Evolutionary conservation across 2,888 invertebrate genomes (phyloP).

Genomic region (Pogonocherus hispidulus): DNA sequence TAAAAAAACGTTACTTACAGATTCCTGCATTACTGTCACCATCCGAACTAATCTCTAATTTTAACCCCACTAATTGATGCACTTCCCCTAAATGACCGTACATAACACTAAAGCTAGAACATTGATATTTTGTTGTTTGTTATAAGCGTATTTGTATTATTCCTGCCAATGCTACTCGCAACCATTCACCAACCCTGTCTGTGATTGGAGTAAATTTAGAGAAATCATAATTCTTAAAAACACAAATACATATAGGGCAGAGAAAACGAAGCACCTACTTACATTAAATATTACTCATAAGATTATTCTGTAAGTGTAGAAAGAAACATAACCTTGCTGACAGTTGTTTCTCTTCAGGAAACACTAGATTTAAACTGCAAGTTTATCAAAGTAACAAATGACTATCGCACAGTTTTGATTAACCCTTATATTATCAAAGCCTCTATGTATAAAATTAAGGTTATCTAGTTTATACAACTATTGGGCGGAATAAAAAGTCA

Average conservation of each 20-base stretch:
- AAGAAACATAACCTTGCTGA: background rate
- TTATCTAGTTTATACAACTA: conserved; percentile 23
- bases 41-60: background rate
- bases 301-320: background rate
- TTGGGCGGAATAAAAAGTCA: conserved; percentile 28
- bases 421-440: conserved; percentile 5
- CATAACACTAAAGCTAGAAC: conserved; percentile 29
- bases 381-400: background rate
- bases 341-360: too few relatives aligned
- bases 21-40: background rate
- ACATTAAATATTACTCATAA: background rate
- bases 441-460: conserved; percentile 25
- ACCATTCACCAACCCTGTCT: conserved; percentile 18
- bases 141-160: conserved; percentile 30
- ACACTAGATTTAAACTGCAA: too few relatives aligned
- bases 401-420: background rate
- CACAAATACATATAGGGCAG: conserved; percentile 21
- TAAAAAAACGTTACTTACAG: background rate
- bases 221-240: conserved; percentile 6
- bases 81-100: conserved; percentile 10
- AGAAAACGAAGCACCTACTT: background rate
- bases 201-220: conserved; percentile 9
- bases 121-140: conserved; percentile 31
- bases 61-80: conserved; percentile 15
- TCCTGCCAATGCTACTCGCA: conserved; percentile 26